These are phyloP conservation scores for Ophraella communa DNA, from an alignment of 2,888 invertebrate genomes.

Conservation along the genomic window DNA sequence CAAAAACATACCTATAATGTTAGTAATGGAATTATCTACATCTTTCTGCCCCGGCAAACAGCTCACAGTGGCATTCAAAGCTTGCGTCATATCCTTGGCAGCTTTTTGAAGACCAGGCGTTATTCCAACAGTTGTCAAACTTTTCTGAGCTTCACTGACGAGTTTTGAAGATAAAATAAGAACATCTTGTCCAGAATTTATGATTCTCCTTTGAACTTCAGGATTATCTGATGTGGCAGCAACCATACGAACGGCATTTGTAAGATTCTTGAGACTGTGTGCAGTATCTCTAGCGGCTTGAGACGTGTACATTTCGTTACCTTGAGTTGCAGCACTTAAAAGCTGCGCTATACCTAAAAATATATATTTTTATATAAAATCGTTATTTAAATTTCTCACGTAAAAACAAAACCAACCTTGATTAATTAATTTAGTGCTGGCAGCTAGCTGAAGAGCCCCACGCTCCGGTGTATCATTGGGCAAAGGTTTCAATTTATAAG, in stretches of 20 bases:
- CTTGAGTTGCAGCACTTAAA: slow-evolving; percentile 82
- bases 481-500: slow-evolving; percentile 76
- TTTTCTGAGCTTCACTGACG: slow-evolving; percentile 73
- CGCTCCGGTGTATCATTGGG: slow-evolving; percentile 72
- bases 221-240: slow-evolving; percentile 73
- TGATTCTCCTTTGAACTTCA: slow-evolving; percentile 64
- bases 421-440: slow-evolving; percentile 77
- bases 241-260: slow-evolving; percentile 72
- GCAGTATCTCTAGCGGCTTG: slow-evolving; percentile 85
- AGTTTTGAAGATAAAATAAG: slow-evolving; percentile 41
- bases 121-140: slow-evolving; percentile 71
- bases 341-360: slow-evolving; percentile 76
- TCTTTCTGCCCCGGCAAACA: slow-evolving; percentile 93
- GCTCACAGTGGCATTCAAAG: slow-evolving; percentile 74
- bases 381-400: too few relatives aligned
- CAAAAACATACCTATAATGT: slow-evolving; percentile 67
- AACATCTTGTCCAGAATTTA: slow-evolving; percentile 75
- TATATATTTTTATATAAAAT: too few relatives aligned
- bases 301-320: slow-evolving; percentile 80
- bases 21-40: slow-evolving; percentile 87
- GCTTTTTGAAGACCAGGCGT: slow-evolving; percentile 74
- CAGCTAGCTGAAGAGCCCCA: slow-evolving; percentile 66
- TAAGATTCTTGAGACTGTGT: slow-evolving; percentile 74
- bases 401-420: slow-evolving; percentile 77
- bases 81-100: slow-evolving; percentile 71